phyloP scores from a whole-genome alignment of 2,888 invertebrate genomes.

The Rhagonycha fulva region DNA sequence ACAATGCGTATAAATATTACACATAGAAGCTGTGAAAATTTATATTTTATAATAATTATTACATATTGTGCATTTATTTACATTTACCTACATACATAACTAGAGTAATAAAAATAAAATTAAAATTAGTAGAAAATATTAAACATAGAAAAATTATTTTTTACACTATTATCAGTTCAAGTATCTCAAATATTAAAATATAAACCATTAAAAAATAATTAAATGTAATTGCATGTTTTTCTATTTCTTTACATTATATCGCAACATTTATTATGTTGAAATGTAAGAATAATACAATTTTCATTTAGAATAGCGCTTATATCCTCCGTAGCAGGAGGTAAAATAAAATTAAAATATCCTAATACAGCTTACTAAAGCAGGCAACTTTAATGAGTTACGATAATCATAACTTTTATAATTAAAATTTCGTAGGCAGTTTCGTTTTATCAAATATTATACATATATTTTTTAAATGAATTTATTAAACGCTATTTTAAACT shows the following conservation, averaged over 20 bases:
- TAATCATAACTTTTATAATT: neutral
- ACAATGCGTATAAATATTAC: conserved; percentile 13
- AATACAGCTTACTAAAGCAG: neutral
- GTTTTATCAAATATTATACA: neutral
- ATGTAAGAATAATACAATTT: conserved; percentile 39
- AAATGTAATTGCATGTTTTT: conserved; percentile 31
- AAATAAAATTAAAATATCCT: conserved; percentile 11
- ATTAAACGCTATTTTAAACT: neutral
- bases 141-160: neutral
- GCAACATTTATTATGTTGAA: conserved; percentile 42
- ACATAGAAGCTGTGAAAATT: conserved; percentile 14
- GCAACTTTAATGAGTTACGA: neutral
- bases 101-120: neutral
- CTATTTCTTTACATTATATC: conserved; percentile 34
- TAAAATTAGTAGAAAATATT: neutral
- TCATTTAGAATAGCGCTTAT: conserved; percentile 51
- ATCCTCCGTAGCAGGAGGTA: conserved; percentile 30
- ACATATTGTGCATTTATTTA: neutral
- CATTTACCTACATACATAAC: neutral
- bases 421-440: neutral
- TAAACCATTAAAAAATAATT: neutral
- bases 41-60: neutral
- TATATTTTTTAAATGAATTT: neutral
- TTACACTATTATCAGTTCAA: neutral
- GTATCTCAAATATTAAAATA: neutral